Conservation (phyloP, 2,113 vertebrate species). For the Lamprotornis superbus region DNA sequence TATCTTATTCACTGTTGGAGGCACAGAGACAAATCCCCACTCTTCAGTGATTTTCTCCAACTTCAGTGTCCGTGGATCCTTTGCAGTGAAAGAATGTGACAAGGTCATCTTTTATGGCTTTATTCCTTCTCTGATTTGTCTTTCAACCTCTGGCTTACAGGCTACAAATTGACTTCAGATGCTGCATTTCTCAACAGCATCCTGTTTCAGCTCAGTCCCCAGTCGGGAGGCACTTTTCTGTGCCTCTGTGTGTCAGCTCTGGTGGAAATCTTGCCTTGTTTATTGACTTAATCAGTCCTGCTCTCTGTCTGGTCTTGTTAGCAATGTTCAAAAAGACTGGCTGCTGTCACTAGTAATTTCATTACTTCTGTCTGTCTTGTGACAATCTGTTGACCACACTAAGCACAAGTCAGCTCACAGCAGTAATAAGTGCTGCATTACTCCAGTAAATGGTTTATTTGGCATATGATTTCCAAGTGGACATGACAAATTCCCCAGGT, state of each 20-base stretch:
- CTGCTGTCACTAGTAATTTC: background rate
- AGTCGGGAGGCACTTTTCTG: background rate
- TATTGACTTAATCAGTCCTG: background rate
- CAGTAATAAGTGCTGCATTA: background rate
- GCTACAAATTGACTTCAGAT: background rate
- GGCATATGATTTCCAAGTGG: background rate
- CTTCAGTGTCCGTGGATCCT: background rate
- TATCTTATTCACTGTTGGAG: background rate
- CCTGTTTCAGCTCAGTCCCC: background rate
- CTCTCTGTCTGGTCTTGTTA: background rate
- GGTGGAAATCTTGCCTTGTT: background rate
- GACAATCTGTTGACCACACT: background rate
- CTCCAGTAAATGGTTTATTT: background rate
- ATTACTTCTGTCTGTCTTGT: background rate
- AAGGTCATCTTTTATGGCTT: background rate
- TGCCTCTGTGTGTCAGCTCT: background rate
- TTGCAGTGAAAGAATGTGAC: background rate
- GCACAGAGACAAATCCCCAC: background rate
- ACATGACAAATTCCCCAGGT: background rate
- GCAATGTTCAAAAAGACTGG: background rate
- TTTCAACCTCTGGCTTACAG: background rate
- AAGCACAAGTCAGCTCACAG: background rate
- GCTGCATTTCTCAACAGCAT: background rate
- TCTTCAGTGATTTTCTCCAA: background rate
- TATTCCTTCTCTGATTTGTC: background rate